Percentiles rank a stretch among this genome's conserved stretches.
phyloP scores from a whole-genome alignment of 2,113 vertebrate genomes.

The Columba livia region DNA sequence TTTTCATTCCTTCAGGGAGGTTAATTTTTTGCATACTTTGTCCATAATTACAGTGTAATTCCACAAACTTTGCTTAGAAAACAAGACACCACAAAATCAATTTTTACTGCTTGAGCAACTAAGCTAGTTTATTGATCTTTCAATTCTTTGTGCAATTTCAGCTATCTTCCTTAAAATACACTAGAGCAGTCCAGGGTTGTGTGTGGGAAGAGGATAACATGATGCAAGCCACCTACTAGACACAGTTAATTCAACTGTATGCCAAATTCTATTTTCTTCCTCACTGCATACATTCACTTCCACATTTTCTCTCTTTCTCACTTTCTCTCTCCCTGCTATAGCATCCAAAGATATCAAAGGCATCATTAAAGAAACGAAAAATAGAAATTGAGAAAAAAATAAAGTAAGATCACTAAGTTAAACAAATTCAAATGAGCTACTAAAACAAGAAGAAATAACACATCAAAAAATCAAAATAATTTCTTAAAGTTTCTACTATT shows the following conservation, averaged over 20 bases:
- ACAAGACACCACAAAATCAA: background rate
- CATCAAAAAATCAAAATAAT: background rate
- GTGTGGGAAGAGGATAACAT: background rate
- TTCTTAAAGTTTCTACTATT: background rate
- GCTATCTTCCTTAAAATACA: slow-evolving; percentile 2
- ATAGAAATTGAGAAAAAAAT: background rate
- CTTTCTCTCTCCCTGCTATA: background rate
- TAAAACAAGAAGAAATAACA: background rate
- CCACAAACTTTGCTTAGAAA: slow-evolving; percentile 26
- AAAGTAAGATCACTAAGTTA: background rate
- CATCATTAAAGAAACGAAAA: background rate
- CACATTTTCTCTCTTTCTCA: background rate
- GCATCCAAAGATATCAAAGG: background rate
- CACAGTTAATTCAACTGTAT: background rate
- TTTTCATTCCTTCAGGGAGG: background rate
- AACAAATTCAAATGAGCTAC: background rate
- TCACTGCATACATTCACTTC: background rate
- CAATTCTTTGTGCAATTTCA: slow-evolving; percentile 19
- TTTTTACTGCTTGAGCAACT: slow-evolving; percentile 10
- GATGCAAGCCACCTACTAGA: background rate
- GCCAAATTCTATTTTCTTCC: background rate
- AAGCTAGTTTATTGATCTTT: slow-evolving; percentile 9
- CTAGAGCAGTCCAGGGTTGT: background rate
- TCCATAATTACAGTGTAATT: slow-evolving; percentile 11
- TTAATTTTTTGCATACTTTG: background rate